Conservation (phyloP, 2,888 invertebrate genomes). For the Cataglyphis cursor region DNA sequence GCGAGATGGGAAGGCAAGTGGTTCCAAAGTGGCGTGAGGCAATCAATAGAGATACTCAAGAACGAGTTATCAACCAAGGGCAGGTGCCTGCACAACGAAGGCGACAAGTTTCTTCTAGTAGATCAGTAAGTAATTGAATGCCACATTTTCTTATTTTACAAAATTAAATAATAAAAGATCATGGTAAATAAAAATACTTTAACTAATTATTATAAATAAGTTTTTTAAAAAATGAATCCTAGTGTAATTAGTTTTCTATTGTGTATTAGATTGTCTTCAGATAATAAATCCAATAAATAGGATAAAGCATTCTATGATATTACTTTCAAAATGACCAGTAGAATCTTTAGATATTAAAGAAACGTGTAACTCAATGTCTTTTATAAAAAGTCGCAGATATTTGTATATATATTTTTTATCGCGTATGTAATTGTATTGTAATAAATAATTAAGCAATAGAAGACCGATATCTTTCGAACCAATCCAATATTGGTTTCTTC, state of each 20-base stretch:
- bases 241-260: background rate
- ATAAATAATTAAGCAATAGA: constrained; percentile 30
- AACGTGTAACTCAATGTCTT: background rate
- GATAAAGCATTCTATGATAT: background rate
- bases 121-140: constrained; percentile 92
- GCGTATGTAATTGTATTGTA: background rate
- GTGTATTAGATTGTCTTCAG: background rate
- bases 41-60: constrained; percentile 94
- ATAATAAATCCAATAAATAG: background rate
- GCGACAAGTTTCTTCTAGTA: constrained; percentile 95
- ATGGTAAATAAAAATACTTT: background rate
- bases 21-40: constrained; percentile 96
- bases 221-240: background rate
- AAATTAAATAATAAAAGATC: background rate
- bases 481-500: constrained; percentile 21
- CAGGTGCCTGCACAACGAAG: constrained; percentile 93
- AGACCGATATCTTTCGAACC: background rate
- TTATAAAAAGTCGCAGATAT: background rate
- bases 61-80: constrained; percentile 95
- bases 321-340: background rate
- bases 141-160: background rate
- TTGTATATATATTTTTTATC: background rate
- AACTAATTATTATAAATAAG: background rate
- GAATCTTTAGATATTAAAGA: background rate
- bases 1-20: constrained; percentile 95